Percentiles rank a stretch among this genome's conserved stretches.
Evolutionary conservation across 2,113 vertebrate species (phyloP).

Genomic region (Halichoerus grypus): DNA sequence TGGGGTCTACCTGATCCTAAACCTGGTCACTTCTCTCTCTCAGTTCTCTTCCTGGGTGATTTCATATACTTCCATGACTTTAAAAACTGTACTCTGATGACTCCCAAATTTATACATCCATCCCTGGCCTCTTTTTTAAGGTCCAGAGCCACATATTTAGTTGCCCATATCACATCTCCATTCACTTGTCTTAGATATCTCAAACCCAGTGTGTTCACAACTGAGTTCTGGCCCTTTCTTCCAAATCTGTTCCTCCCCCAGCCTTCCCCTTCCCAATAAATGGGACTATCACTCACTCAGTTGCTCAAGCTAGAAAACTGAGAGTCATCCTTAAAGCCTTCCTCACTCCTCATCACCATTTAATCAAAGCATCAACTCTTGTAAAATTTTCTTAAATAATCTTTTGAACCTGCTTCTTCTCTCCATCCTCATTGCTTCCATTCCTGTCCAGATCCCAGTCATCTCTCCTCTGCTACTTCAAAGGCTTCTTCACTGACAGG

Average conservation of each 20-base stretch:
- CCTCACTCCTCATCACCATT: neutral
- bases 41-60: neutral
- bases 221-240: neutral
- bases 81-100: neutral
- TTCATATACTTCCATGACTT: constrained; percentile 1
- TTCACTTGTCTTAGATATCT: neutral
- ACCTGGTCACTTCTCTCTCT: neutral
- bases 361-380: constrained; percentile 26
- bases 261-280: neutral
- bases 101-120: neutral
- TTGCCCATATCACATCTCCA: neutral
- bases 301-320: neutral
- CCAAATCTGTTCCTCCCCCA: neutral
- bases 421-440: neutral
- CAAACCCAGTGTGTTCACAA: neutral
- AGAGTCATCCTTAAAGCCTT: neutral
- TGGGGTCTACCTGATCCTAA: neutral
- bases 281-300: neutral
- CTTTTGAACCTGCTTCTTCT: neutral
- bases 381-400: neutral
- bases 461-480: neutral
- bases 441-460: neutral
- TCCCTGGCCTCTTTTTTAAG: neutral
- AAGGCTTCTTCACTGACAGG: neutral
- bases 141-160: neutral